These are phyloP conservation scores for Azorinus chamasolen DNA, from an alignment of 2,888 invertebrate species.

Conservation along the genomic window DNA sequence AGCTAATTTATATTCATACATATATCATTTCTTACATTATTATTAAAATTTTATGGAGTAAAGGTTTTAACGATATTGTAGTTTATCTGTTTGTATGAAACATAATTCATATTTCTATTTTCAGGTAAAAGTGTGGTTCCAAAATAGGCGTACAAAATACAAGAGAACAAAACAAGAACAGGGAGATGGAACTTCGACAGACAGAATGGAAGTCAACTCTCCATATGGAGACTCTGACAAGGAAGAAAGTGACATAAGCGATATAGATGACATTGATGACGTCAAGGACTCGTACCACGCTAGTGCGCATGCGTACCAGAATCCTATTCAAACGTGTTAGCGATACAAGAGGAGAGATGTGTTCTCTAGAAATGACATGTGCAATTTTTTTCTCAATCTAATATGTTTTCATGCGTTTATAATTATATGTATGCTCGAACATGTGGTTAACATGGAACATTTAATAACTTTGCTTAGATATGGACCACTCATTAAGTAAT, in stretches of 20 bases:
- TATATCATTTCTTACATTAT: no score
- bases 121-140: slow-evolving; percentile 99
- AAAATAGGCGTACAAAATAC: slow-evolving; percentile 98
- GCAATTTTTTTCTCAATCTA: slow-evolving; percentile 13
- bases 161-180: slow-evolving; percentile 89
- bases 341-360: background rate
- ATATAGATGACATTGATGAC: slow-evolving; percentile 63
- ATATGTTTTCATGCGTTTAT: no score
- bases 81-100: no score
- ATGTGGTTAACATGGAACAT: no score
- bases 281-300: slow-evolving; percentile 37
- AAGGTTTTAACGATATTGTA: no score
- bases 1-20: no score
- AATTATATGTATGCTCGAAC: no score
- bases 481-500: no score
- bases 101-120: no score
- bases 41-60: no score
- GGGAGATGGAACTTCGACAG: slow-evolving; percentile 61
- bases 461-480: no score
- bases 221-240: slow-evolving; percentile 36
- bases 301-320: slow-evolving; percentile 52
- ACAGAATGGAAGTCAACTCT: slow-evolving; percentile 32
- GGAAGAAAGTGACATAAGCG: slow-evolving; percentile 65
- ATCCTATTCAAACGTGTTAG: slow-evolving; percentile 51
- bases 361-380: slow-evolving; percentile 15